A percentile compares a stretch with the other conserved stretches of the same genome.
phyloP scores from a whole-genome alignment of 2,113 vertebrate species.

The Fukomys damarensis region DNA sequence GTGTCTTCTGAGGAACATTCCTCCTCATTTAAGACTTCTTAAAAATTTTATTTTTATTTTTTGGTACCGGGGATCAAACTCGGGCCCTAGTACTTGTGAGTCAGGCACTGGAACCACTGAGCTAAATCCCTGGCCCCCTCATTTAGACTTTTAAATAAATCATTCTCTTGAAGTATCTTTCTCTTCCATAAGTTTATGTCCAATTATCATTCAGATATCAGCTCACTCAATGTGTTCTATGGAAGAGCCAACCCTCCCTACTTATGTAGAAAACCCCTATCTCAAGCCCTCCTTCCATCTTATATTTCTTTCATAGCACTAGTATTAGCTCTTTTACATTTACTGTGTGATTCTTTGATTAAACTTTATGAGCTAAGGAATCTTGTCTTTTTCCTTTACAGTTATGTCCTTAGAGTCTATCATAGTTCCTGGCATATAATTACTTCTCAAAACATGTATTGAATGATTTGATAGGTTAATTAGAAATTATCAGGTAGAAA shows the following conservation, averaged over 20 bases:
- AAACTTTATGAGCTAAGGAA: neutral
- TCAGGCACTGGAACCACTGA: no score
- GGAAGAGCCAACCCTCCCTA: conserved; percentile 19
- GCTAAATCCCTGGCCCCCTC: no score
- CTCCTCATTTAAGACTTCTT: neutral
- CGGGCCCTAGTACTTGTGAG: no score
- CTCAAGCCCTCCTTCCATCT: neutral
- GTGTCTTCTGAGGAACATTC: conserved; percentile 9
- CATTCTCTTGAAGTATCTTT: neutral
- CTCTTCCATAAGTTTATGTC: neutral
- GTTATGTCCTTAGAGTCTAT: neutral
- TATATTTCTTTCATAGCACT: conserved; percentile 14
- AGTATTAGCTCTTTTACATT: neutral
- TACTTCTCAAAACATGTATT: conserved; percentile 34
- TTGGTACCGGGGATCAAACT: no score
- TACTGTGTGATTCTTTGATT: conserved; percentile 49
- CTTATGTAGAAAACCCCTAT: neutral
- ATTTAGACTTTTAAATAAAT: neutral
- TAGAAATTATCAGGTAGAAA: conserved; percentile 13
- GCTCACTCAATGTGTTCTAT: conserved; percentile 28
- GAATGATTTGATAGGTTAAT: conserved; percentile 40
- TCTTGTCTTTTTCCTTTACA: conserved; percentile 46
- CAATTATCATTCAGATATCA: conserved; percentile 35
- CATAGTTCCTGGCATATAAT: neutral
- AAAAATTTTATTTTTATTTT: no score